phyloP scores from a whole-genome alignment of 1,140 invertebrate species.

The Phortica variegata region DNA sequence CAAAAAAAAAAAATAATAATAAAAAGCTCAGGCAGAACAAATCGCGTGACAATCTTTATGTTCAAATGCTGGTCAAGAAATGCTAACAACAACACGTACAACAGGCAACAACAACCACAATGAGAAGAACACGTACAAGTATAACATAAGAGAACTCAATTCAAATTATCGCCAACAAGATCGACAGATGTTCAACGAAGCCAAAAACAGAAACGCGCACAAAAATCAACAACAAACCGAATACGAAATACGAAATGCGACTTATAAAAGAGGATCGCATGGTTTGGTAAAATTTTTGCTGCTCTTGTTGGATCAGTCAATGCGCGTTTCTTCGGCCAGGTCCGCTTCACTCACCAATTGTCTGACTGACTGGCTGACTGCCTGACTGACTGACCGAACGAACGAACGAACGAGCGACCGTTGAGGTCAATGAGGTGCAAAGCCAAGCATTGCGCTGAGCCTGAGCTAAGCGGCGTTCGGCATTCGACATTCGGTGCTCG shows the following conservation, averaged over 20 bases:
- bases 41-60: conserved; percentile 18
- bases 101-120: no score
- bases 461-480: conserved; percentile 29
- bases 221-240: conserved; percentile 27
- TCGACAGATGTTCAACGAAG: conserved; percentile 47
- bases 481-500: conserved; percentile 22
- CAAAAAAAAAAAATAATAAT: no score
- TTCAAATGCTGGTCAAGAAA: background rate
- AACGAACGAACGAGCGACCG: conserved; percentile 33
- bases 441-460: conserved; percentile 4
- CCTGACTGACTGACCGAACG: conserved; percentile 20
- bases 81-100: no score
- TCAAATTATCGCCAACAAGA: conserved; percentile 53
- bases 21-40: background rate
- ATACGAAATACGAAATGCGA: conserved; percentile 5
- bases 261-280: conserved; percentile 1
- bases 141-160: conserved; percentile 43
- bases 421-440: conserved; percentile 8
- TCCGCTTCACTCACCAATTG: no score
- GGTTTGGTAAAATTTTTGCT: no score
- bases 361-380: no score
- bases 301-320: no score
- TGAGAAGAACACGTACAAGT: no score
- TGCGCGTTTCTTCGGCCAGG: no score
- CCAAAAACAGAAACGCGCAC: conserved; percentile 15